Evolutionary conservation across 2,888 invertebrate genomes (phyloP), one percentile per base, ranked within the genome.

Genomic region (Synergus japonicus): DNA sequence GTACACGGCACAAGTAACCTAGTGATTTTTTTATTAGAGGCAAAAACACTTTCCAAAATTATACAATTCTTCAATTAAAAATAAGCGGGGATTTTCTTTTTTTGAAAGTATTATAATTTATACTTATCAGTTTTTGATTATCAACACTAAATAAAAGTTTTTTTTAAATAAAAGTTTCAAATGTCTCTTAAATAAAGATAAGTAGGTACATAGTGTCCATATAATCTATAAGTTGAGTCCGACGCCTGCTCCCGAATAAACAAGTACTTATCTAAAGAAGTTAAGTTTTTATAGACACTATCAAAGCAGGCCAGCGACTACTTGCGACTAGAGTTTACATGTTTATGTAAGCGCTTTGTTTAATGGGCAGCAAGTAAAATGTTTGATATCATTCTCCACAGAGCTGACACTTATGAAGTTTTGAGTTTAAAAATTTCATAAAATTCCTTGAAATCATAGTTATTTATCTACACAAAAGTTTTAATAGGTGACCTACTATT

Each of bases 201-300:
- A 60, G 22, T n/a, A 43, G 43, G 66, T 66, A 18, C 8, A 43
- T 9, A 66, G 12, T 8, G n/a, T 43, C 18, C n/a, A 41, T 66
- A 43, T n/a, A 66, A 43, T 66, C 66, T 60, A 46, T 12, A 22
- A 60, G 43, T 37, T 37, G 10, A 41, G 10, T 66, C 43, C 4
- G n/a, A 43, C 43, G 66, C 66, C 43, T 66, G 43, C 9, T 66
- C 10, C 7, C 43, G 12, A 43, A 66, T 41, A 66, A 41, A 43
- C 41, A 66, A 66, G 66, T 43, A 66, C 18, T 66, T 66, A 18
- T 41, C 41, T 43, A 2, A 66, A 66, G 66, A 66, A 43, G 4
- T 43, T 37, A 43, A 66, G 66, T 66, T 66, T 66, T 66, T 66
- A 43, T 43, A n/a, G 66, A 18, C 18, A 43, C 41, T 29, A 29